Conservation (phyloP, 2,113 vertebrate genomes). For the Nicator chloris region DNA sequence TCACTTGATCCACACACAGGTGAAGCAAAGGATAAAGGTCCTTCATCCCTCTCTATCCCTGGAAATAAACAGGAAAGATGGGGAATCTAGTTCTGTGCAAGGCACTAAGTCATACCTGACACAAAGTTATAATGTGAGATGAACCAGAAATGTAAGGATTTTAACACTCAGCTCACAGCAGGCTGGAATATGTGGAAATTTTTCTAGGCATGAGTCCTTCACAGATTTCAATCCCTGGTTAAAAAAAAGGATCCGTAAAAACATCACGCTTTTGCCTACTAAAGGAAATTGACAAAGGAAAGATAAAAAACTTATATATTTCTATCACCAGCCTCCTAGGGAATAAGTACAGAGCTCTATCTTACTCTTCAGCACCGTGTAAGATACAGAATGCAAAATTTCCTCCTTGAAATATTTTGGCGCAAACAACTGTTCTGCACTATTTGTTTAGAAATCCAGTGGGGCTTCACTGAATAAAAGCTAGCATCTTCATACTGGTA, state of each 20-base stretch:
- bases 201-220: not conserved
- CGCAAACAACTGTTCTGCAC: conserved; percentile 20
- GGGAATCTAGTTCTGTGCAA: not conserved
- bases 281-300: conserved; percentile 26
- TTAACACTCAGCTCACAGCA: not conserved
- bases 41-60: not conserved
- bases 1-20: not conserved
- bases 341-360: conserved; percentile 30
- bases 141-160: not conserved
- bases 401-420: conserved; percentile 52
- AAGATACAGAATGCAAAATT: conserved; percentile 51
- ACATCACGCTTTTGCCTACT: not conserved
- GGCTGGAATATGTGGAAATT: not conserved
- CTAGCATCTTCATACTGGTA: conserved; percentile 48
- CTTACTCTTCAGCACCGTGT: not conserved
- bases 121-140: not conserved
- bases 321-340: conserved; percentile 21
- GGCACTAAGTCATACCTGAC: not conserved
- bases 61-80: not conserved
- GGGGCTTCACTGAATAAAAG: conserved; percentile 56
- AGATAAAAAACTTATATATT: conserved; percentile 26
- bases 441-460: conserved; percentile 66
- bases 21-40: not conserved
- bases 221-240: not conserved
- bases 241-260: not conserved